phyloP scores from a whole-genome alignment of 2,888 invertebrate species.

The Amphiduros pacificus region DNA sequence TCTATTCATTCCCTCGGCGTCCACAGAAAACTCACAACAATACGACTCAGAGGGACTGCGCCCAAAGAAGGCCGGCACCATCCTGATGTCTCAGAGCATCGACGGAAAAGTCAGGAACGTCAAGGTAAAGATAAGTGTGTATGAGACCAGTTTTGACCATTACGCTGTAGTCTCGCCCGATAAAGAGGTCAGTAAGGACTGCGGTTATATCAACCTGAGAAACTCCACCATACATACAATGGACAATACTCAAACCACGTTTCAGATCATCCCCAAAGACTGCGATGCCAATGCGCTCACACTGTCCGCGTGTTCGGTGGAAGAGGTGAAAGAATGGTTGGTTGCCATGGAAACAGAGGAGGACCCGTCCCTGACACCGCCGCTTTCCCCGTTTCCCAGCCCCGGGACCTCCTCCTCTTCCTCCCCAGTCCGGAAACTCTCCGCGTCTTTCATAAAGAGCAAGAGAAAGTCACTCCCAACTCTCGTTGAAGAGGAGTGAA shows the following conservation, averaged over 20 bases:
- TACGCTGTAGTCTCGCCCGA: conserved; percentile 18
- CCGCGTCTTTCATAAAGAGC: too few species aligned
- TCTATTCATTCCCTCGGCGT: too few species aligned
- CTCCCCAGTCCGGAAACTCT: too few species aligned
- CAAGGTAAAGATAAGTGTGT: conserved; percentile 8
- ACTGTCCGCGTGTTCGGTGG: background rate
- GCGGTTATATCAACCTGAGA: conserved; percentile 17
- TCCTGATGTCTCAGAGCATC: background rate
- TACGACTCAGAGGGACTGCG: too few species aligned
- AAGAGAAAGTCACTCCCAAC: too few species aligned
- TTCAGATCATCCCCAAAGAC: background rate
- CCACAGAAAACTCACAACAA: too few species aligned
- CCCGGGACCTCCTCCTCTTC: too few species aligned
- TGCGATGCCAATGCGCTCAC: background rate
- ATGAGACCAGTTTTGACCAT: conserved; percentile 1
- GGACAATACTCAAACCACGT: background rate
- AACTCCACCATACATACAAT: conserved; percentile 6
- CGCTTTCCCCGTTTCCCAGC: too few species aligned
- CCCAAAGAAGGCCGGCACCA: background rate
- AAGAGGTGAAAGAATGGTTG: background rate
- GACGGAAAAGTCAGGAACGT: background rate
- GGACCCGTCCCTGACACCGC: too few species aligned
- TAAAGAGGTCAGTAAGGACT: conserved; percentile 6
- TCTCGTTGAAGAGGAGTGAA: too few species aligned
- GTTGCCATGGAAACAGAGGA: too few species aligned